Evolutionary conservation across 2,888 invertebrate genomes (phyloP), one percentile per base, ranked within the genome.

Genomic region (Polyommatus iphigenia): DNA sequence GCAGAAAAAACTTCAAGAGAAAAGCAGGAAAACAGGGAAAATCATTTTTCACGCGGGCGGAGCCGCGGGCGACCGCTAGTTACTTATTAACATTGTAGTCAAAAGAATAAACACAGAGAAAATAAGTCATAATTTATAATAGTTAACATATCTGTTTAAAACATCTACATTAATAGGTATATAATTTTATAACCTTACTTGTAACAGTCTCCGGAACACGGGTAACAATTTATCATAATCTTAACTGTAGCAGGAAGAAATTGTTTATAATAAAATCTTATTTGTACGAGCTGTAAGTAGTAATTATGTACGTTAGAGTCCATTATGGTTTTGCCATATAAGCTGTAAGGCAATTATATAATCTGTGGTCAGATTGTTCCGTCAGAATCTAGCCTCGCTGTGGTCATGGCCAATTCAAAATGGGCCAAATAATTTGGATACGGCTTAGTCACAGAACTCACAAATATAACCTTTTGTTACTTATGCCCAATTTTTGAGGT

Each of bases 181-280:
- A 15, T 71, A 18, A 32, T 18, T 71, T 32, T 71, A 36, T 71
- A 36, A 71, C 32, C 36, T 71, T 71, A 71, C n/a, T 36, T 36
- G 71, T 71, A 10, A 73, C 41, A 62, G 62, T 24, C 62, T 46
- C 73, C 73, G 73, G 73, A 73, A 73, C 46, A 46, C 10, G 46
- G 24, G 73, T 50, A 73, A 73, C 50, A 10, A 73, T 73, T 32
- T 72, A 72, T 72, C 41, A 72, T 41, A 73, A 24, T 24, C 41
- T 41, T 24, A 73, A 46, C 3, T 24, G 73, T 73, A 73, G 41
- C 50, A 73, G 73, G 73, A 73, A 73, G 73, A 46, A 73, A 72
- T 41, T 41, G 41, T 41, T 36, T 41, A 72, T 72, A 36, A n/a
- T 72, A 72, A 32, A 72, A 72, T 41, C 32, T 41, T 41, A 72